These are phyloP conservation scores for Seriola aureovittata DNA, from an alignment of 2,113 vertebrate genomes.

Conservation along the genomic window DNA sequence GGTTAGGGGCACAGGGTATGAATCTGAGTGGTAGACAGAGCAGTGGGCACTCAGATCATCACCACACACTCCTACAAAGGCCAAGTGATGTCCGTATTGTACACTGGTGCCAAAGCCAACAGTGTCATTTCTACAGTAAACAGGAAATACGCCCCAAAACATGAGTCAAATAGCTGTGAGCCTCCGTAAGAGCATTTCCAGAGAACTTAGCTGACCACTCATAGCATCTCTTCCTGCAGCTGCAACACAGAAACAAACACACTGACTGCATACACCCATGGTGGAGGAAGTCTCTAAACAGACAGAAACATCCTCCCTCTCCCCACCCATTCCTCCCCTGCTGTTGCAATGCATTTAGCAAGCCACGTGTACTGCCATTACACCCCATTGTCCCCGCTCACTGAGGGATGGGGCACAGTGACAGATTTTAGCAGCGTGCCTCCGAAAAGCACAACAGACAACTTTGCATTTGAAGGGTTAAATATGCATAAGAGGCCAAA, in stretches of 20 bases:
- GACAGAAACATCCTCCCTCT: slow-evolving; percentile 55
- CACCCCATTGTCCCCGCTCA: slow-evolving; percentile 66
- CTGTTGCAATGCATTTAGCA: slow-evolving; percentile 65
- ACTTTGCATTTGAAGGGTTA: slow-evolving; percentile 80
- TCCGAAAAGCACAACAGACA: slow-evolving; percentile 73
- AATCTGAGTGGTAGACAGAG: slow-evolving; percentile 1
- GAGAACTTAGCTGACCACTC: not conserved
- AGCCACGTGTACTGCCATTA: slow-evolving; percentile 76
- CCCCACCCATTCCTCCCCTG: slow-evolving; percentile 41
- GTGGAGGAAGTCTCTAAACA: slow-evolving; percentile 52
- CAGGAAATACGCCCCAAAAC: slow-evolving; percentile 40
- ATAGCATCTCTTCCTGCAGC: slow-evolving; percentile 53
- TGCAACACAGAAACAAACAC: slow-evolving; percentile 43
- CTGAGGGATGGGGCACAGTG: slow-evolving; percentile 58
- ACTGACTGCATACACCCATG: slow-evolving; percentile 26
- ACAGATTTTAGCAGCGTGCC: slow-evolving; percentile 76
- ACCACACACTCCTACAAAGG: slow-evolving; percentile 6
- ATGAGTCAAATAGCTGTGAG: slow-evolving; percentile 29
- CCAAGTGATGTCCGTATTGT: not conserved
- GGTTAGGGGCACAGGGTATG: not conserved
- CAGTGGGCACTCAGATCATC: not conserved
- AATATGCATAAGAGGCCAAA: slow-evolving; percentile 77
- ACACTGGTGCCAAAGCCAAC: not conserved
- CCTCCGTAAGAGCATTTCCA: slow-evolving; percentile 31
- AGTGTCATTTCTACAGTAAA: slow-evolving; percentile 46